Conservation (phyloP, 2,888 invertebrate species). For the Tipula unca region DNA sequence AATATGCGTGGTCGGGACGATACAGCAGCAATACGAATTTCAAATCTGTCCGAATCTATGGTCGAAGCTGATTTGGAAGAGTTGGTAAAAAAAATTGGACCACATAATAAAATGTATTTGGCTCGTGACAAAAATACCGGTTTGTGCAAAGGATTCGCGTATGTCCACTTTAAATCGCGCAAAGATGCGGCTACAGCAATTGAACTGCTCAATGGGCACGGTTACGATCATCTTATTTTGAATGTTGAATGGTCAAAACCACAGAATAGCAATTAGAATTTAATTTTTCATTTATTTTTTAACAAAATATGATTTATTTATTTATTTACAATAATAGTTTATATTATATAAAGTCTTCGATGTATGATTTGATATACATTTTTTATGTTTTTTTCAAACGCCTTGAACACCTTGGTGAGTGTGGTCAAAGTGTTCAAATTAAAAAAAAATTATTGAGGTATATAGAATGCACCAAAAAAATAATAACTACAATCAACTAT, state of each 20-base stretch:
- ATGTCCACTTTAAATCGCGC: slow-evolving; percentile 89
- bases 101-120: slow-evolving; percentile 86
- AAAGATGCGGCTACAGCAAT: slow-evolving; percentile 92
- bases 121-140: slow-evolving; percentile 89
- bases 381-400: not conserved
- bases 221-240: slow-evolving; percentile 95
- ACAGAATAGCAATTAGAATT: slow-evolving; percentile 38
- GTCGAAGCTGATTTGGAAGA: slow-evolving; percentile 93
- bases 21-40: slow-evolving; percentile 88
- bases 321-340: not conserved
- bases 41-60: slow-evolving; percentile 94
- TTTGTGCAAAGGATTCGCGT: slow-evolving; percentile 94
- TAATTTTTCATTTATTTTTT: not conserved
- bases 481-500: not conserved
- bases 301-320: slow-evolving; percentile 9
- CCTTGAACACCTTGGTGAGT: not conserved
- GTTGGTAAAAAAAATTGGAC: slow-evolving; percentile 88
- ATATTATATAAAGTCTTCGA: not conserved
- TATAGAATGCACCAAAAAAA: not conserved
- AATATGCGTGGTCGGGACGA: slow-evolving; percentile 63
- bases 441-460: not conserved
- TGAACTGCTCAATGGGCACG: slow-evolving; percentile 78
- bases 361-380: not conserved
- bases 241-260: slow-evolving; percentile 99
- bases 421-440: not conserved